phyloP scores from a whole-genome alignment of 2,797 vertebrate species.

The Labeo calbasu region DNA sequence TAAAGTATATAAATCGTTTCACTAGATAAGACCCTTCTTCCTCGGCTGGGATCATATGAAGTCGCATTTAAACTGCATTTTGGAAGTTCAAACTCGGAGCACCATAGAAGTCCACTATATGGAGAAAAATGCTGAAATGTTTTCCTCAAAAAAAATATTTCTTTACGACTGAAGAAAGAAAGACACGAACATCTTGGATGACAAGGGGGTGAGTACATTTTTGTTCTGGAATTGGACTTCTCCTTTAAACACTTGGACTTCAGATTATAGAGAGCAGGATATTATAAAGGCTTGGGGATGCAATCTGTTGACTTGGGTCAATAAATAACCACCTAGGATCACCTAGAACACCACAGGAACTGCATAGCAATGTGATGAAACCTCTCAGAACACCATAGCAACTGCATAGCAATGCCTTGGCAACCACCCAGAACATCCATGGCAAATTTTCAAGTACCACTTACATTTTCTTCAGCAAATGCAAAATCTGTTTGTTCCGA shows the following conservation, averaged over 20 bases:
- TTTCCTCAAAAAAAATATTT: too few relatives aligned
- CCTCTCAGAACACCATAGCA: slow-evolving; percentile 7
- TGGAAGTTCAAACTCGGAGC: too few relatives aligned
- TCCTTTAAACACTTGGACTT: background rate
- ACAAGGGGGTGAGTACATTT: too few relatives aligned
- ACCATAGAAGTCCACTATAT: too few relatives aligned
- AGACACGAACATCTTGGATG: too few relatives aligned
- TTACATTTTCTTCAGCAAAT: slow-evolving; percentile 13
- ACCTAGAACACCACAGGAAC: slow-evolving; percentile 4
- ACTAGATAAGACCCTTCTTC: too few relatives aligned
- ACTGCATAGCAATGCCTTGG: background rate
- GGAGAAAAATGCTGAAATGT: too few relatives aligned
- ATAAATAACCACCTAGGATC: background rate
- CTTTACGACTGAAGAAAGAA: too few relatives aligned
- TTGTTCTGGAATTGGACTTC: too few relatives aligned
- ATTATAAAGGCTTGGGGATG: background rate
- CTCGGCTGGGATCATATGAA: too few relatives aligned
- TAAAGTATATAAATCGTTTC: too few relatives aligned
- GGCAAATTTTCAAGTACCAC: background rate
- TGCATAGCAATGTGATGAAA: background rate
- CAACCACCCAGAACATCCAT: background rate
- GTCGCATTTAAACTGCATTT: too few relatives aligned
- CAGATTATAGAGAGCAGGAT: background rate
- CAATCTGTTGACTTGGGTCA: slow-evolving; percentile 10
- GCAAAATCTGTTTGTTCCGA: background rate